Conservation (phyloP, 1,140 invertebrate genomes). For the Drosophila sulfurigaster region DNA sequence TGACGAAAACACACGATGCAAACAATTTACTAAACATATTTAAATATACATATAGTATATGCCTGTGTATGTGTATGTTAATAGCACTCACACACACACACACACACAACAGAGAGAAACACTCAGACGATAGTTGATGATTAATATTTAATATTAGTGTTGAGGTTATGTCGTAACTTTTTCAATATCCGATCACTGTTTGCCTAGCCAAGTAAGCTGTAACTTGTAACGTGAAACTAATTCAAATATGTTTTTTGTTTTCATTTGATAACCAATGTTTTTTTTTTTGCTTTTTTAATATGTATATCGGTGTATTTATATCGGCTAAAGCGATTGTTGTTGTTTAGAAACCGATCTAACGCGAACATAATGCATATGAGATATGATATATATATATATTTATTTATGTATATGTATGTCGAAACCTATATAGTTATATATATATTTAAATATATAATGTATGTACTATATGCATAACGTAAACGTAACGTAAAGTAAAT, state of each 20-base stretch:
- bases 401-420: slow-evolving; percentile 43
- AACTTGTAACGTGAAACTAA: slow-evolving; percentile 30
- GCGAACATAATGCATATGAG: slow-evolving; percentile 36
- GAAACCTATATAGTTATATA: slow-evolving; percentile 33
- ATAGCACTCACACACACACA: slow-evolving; percentile 14
- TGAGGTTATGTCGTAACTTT: slow-evolving; percentile 76
- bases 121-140: slow-evolving; percentile 40
- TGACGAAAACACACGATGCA: slow-evolving; percentile 10
- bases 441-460: slow-evolving; percentile 17
- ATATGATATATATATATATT: slow-evolving; percentile 54
- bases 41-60: slow-evolving; percentile 16
- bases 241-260: slow-evolving; percentile 7
- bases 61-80: slow-evolving; percentile 17
- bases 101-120: slow-evolving; percentile 12
- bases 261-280: not conserved
- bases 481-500: slow-evolving; percentile 40
- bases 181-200: slow-evolving; percentile 75
- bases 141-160: slow-evolving; percentile 63
- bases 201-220: slow-evolving; percentile 62
- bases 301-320: slow-evolving; percentile 22
- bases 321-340: slow-evolving; percentile 43
- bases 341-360: slow-evolving; percentile 42
- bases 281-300: slow-evolving; percentile 20
- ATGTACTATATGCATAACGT: slow-evolving; percentile 34
- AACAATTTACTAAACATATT: slow-evolving; percentile 31